Conservation (phyloP, 2,888 invertebrate species). For the Gandaritis pyraliata region DNA sequence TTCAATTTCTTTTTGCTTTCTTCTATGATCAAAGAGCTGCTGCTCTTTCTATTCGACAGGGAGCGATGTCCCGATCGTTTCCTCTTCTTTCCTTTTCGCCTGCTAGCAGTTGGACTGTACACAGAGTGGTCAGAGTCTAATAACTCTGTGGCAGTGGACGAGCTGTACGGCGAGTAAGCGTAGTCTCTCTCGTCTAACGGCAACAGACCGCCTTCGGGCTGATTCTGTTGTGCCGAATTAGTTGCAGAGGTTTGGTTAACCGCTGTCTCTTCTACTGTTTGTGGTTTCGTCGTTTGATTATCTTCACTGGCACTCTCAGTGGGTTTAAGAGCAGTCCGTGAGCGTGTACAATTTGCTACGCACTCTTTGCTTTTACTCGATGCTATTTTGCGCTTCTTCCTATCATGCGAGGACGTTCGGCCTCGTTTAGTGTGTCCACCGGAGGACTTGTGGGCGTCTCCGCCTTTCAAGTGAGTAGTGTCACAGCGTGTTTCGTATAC, state of each 20-base stretch:
- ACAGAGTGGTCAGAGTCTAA: conserved; percentile 80
- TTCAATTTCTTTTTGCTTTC: conserved; percentile 73
- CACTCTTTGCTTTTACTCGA: conserved; percentile 67
- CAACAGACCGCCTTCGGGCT: conserved; percentile 73
- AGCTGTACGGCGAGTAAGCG: conserved; percentile 80
- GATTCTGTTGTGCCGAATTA: conserved; percentile 57
- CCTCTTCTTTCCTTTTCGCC: conserved; percentile 77
- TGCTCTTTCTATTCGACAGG: conserved; percentile 70
- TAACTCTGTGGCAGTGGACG: conserved; percentile 78
- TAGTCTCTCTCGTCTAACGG: conserved; percentile 81
- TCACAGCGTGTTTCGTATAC: conserved; percentile 81
- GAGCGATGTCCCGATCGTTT: conserved; percentile 75
- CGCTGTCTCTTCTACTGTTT: conserved; percentile 53
- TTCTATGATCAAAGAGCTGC: conserved; percentile 65
- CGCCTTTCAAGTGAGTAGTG: conserved; percentile 65
- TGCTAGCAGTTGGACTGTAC: conserved; percentile 74
- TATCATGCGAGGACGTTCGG: conserved; percentile 75
- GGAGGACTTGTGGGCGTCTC: conserved; percentile 64
- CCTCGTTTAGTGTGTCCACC: conserved; percentile 63
- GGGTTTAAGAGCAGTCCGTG: conserved; percentile 77
- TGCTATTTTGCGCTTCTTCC: conserved; percentile 70
- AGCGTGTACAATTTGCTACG: conserved; percentile 78
- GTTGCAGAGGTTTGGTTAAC: conserved; percentile 58
- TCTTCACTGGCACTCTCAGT: conserved; percentile 76
- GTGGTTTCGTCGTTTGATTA: conserved; percentile 56